Percentiles rank a stretch among this genome's conserved stretches.
These are phyloP conservation scores for Netelia inedita DNA, from an alignment of 2,888 invertebrate species.

Conservation along the genomic window DNA sequence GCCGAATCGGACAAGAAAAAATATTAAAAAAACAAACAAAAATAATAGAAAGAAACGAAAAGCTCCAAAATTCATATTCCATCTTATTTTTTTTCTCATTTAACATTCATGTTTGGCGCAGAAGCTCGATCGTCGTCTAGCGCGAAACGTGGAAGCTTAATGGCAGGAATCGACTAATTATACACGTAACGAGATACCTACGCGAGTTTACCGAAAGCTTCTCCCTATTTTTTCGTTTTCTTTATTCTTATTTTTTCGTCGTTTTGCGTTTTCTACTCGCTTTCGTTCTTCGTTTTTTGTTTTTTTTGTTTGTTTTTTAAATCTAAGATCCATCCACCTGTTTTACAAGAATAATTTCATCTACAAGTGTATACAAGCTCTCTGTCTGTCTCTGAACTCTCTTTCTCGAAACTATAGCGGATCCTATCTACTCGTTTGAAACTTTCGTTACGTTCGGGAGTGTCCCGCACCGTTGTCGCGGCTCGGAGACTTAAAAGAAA, in stretches of 20 bases:
- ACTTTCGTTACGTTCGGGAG: slow-evolving; percentile 70
- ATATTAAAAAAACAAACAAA: too few relatives aligned
- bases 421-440: slow-evolving; percentile 53
- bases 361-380: slow-evolving; percentile 60
- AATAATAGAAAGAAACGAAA: neutral
- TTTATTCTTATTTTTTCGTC: neutral
- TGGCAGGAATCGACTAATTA: slow-evolving; percentile 64
- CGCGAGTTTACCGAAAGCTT: slow-evolving; percentile 47
- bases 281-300: slow-evolving; percentile 15
- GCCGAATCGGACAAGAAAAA: neutral
- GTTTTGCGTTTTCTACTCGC: too few relatives aligned
- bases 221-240: neutral
- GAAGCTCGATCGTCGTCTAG: slow-evolving; percentile 37
- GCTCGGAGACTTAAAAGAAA: slow-evolving; percentile 42
- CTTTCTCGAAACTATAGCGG: slow-evolving; percentile 52
- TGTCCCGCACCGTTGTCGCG: slow-evolving; percentile 53
- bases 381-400: slow-evolving; percentile 19
- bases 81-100: slow-evolving; percentile 16
- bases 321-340: slow-evolving; percentile 49
- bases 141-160: slow-evolving; percentile 62
- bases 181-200: slow-evolving; percentile 41
- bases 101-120: slow-evolving; percentile 5
- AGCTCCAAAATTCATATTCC: slow-evolving; percentile 32
- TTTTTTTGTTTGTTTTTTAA: slow-evolving; percentile 8
- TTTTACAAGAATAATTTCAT: slow-evolving; percentile 68